These are phyloP conservation scores for Zapus hudsonius DNA, from an alignment of 2,113 vertebrate genomes.

Conservation along the genomic window DNA sequence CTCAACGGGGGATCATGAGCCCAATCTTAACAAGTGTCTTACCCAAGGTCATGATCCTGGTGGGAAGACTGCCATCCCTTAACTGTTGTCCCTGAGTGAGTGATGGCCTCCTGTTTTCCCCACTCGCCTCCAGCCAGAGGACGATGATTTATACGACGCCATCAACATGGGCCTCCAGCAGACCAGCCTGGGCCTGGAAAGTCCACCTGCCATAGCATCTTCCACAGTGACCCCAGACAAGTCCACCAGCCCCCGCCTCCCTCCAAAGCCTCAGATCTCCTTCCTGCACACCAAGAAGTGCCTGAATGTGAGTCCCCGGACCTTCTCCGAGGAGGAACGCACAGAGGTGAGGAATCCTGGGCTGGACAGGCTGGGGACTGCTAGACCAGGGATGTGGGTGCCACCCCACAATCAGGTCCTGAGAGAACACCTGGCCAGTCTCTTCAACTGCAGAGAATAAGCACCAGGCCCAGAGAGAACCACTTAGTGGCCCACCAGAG, in stretches of 20 bases:
- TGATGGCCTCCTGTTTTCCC: background rate
- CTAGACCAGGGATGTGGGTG: background rate
- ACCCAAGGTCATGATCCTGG: slow-evolving; percentile 77
- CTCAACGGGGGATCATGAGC: background rate
- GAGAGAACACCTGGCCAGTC: background rate
- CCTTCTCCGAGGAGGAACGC: background rate
- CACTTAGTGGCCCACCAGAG: background rate
- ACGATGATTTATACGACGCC: slow-evolving; percentile 66
- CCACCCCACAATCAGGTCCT: background rate
- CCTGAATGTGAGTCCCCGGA: background rate
- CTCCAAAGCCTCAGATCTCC: slow-evolving; percentile 16
- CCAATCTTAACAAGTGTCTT: slow-evolving; percentile 65
- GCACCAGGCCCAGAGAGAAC: background rate
- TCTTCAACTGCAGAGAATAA: background rate
- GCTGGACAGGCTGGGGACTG: background rate
- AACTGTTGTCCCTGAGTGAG: no score
- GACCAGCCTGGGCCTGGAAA: background rate
- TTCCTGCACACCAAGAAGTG: slow-evolving; percentile 23
- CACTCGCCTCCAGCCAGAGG: background rate
- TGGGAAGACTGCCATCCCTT: background rate
- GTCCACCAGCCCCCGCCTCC: background rate
- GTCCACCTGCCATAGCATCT: rapidly evolving
- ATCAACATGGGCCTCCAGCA: slow-evolving; percentile 49
- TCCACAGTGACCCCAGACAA: rapidly evolving
- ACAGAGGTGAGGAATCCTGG: slow-evolving; percentile 33